Conservation (phyloP, 2,113 vertebrate genomes). For the Campylomormyrus numenius region DNA sequence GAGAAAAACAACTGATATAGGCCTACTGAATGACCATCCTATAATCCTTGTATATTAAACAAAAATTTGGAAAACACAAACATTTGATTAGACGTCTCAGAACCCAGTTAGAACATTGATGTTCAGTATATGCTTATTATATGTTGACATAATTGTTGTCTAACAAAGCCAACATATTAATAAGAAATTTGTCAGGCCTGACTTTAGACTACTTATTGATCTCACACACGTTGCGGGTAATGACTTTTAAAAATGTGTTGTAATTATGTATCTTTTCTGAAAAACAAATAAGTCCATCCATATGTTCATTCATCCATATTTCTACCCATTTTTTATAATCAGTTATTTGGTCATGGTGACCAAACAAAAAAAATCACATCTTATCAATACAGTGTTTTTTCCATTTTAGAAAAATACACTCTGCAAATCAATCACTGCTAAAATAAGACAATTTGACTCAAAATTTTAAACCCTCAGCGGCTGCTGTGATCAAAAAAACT, state of each 20-base stretch:
- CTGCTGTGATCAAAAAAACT: not conserved
- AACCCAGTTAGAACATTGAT: not conserved
- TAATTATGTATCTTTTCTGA: not conserved
- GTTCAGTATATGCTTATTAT: not conserved
- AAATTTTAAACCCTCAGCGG: not conserved
- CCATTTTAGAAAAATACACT: not conserved
- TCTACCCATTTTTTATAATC: not conserved
- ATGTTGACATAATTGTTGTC: slow-evolving; percentile 7
- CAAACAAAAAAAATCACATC: not conserved
- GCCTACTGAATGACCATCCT: not conserved
- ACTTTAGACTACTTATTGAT: not conserved
- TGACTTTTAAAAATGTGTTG: not conserved
- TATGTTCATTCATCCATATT: not conserved
- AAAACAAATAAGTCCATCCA: not conserved
- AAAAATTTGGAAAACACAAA: not conserved
- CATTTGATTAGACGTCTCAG: not conserved
- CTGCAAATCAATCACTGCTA: not conserved
- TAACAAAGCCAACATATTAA: slow-evolving; percentile 21
- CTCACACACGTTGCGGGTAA: not conserved
- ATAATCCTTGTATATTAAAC: not conserved
- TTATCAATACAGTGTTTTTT: not conserved
- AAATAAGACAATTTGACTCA: not conserved
- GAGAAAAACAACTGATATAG: not conserved
- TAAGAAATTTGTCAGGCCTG: not conserved
- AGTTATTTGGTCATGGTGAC: not conserved